Conservation (phyloP, 2,888 invertebrate species). For the Eristalis tenax region DNA sequence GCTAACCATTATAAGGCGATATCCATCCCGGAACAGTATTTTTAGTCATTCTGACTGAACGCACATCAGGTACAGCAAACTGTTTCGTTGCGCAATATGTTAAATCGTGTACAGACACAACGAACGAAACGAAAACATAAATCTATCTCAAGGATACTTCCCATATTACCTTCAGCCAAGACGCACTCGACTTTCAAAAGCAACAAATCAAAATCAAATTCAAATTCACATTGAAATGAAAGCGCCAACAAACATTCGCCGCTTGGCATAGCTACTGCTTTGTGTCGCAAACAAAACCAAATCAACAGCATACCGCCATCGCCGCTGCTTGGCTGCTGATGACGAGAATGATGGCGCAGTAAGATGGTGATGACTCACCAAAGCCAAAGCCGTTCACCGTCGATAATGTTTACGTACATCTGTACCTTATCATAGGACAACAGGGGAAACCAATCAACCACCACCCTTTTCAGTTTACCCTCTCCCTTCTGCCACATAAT, state of each 20-base stretch:
- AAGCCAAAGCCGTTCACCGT: slow-evolving; percentile 48
- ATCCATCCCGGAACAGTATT: neutral
- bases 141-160: slow-evolving; percentile 43
- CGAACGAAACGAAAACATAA: neutral
- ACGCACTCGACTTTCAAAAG: slow-evolving; percentile 42
- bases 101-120: neutral
- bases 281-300: slow-evolving; percentile 24
- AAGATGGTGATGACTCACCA: slow-evolving; percentile 59
- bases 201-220: slow-evolving; percentile 47
- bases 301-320: slow-evolving; percentile 20
- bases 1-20: neutral
- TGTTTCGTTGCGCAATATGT: slow-evolving; percentile 1
- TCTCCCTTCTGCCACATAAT: slow-evolving; percentile 20
- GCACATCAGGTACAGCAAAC: neutral
- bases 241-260: slow-evolving; percentile 35
- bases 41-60: neutral
- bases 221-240: slow-evolving; percentile 54
- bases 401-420: slow-evolving; percentile 65
- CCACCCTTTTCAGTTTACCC: slow-evolving; percentile 32
- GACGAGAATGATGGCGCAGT: slow-evolving; percentile 57
- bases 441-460: slow-evolving; percentile 62
- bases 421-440: slow-evolving; percentile 52
- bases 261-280: slow-evolving; percentile 23
- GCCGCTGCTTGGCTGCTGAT: slow-evolving; percentile 19
- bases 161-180: slow-evolving; percentile 39